These are phyloP conservation scores for Dryobota labecula DNA, from an alignment of 2,888 invertebrate species.

Conservation along the genomic window DNA sequence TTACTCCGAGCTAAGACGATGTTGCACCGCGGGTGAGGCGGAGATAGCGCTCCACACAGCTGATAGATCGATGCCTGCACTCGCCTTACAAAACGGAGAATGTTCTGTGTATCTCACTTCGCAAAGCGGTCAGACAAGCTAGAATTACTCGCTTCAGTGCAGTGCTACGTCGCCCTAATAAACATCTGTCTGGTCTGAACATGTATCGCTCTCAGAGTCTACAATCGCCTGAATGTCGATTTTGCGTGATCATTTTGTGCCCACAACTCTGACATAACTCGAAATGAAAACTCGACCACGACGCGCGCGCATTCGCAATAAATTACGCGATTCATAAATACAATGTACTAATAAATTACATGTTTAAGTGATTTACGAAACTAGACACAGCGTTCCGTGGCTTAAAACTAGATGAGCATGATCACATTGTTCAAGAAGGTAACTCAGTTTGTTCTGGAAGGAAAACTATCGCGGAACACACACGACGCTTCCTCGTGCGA, in stretches of 20 bases:
- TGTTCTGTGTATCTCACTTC: slow-evolving; percentile 25
- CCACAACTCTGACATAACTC: slow-evolving; percentile 87
- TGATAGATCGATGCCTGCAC: slow-evolving; percentile 26
- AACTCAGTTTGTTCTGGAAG: slow-evolving; percentile 65
- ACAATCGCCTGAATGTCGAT: slow-evolving; percentile 86
- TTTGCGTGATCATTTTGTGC: slow-evolving; percentile 87
- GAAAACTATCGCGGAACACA: slow-evolving; percentile 77
- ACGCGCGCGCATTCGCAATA: slow-evolving; percentile 80
- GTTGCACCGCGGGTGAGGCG: slow-evolving; percentile 48
- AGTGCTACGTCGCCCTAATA: slow-evolving; percentile 44
- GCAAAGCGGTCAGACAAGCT: slow-evolving; percentile 23
- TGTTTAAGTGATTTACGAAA: slow-evolving; percentile 67
- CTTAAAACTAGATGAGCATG: slow-evolving; percentile 81
- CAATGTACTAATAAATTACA: slow-evolving; percentile 72
- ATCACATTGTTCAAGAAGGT: slow-evolving; percentile 79
- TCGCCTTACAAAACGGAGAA: slow-evolving; percentile 28
- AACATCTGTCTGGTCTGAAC: slow-evolving; percentile 52
- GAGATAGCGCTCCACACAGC: slow-evolving; percentile 32
- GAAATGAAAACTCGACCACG: slow-evolving; percentile 84
- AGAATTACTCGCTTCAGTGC: slow-evolving; percentile 37
- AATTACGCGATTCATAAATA: slow-evolving; percentile 82
- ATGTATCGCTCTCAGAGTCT: slow-evolving; percentile 76
- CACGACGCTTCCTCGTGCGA: slow-evolving; percentile 86
- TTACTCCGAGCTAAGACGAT: slow-evolving; percentile 65
- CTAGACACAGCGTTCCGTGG: slow-evolving; percentile 80